Conservation (phyloP, 2,113 vertebrate genomes). For the Grammomys dolichurus region DNA sequence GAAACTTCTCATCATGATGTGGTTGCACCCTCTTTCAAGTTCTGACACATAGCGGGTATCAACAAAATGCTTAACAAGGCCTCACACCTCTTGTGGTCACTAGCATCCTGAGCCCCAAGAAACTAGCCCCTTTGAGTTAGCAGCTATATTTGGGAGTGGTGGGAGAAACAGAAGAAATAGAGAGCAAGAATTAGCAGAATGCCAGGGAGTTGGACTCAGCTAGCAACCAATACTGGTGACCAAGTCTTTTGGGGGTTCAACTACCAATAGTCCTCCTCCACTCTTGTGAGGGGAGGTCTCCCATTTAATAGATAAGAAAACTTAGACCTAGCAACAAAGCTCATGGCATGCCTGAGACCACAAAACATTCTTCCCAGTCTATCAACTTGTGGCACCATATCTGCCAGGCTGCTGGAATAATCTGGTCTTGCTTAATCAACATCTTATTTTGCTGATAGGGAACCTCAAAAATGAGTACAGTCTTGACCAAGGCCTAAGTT, state of each 20-base stretch:
- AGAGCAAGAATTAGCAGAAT: background rate
- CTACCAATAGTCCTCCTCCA: background rate
- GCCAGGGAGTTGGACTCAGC: background rate
- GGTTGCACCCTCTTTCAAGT: background rate
- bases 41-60: conserved; percentile 64
- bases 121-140: background rate
- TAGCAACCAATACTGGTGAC: conserved; percentile 1
- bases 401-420: background rate
- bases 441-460: background rate
- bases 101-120: background rate
- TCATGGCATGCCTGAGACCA: background rate
- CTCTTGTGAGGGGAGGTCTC: background rate
- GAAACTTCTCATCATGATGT: background rate
- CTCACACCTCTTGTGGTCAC: conserved; percentile 18
- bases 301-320: conserved; percentile 33
- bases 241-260: background rate
- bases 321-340: background rate
- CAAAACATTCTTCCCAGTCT: background rate
- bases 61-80: conserved; percentile 54
- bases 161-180: background rate
- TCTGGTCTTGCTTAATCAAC: background rate
- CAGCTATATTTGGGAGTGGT: background rate
- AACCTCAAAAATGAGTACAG: conserved; percentile 24
- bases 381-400: background rate
- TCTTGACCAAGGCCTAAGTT: conserved; percentile 16